Evolutionary conservation across 2,797 vertebrate genomes (phyloP).

Genomic region (Gouania willdenowi): DNA sequence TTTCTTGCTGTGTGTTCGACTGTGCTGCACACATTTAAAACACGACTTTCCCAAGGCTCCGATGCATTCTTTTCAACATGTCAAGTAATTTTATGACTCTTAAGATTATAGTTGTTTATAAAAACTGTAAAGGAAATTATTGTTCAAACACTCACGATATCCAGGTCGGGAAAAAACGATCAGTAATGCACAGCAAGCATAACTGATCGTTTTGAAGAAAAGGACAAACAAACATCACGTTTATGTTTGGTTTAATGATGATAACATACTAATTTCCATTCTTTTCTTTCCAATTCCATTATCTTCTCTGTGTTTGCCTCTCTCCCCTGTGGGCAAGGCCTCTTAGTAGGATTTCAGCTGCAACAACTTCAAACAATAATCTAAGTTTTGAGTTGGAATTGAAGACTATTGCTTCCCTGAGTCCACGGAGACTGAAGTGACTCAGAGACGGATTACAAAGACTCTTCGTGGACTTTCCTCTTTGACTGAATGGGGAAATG

Average conservation of each 20-base stretch:
- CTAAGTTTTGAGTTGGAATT: conserved; percentile 10
- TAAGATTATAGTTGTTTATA: no score
- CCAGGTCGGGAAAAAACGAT: no score
- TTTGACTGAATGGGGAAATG: background rate
- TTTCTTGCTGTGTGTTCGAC: no score
- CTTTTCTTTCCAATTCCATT: conserved; percentile 10
- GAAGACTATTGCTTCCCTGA: conserved; percentile 7
- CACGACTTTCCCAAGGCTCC: no score
- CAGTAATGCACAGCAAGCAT: no score
- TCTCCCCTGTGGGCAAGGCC: conserved; percentile 1
- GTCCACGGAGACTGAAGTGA: background rate
- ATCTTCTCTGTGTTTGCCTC: conserved; percentile 9
- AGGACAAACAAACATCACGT: background rate
- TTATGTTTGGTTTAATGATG: background rate
- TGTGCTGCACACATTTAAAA: no score
- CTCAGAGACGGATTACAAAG: conserved; percentile 1
- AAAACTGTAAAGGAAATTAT: no score
- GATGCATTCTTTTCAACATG: no score
- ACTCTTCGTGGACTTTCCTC: background rate
- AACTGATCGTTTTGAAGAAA: no score
- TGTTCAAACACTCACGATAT: no score
- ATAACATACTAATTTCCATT: background rate
- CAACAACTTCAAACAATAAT: conserved; percentile 18
- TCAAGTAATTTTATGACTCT: no score
- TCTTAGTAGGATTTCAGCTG: conserved; percentile 11